Conservation (phyloP, 2,797 vertebrate genomes). For the Knipowitschia caucasica region DNA sequence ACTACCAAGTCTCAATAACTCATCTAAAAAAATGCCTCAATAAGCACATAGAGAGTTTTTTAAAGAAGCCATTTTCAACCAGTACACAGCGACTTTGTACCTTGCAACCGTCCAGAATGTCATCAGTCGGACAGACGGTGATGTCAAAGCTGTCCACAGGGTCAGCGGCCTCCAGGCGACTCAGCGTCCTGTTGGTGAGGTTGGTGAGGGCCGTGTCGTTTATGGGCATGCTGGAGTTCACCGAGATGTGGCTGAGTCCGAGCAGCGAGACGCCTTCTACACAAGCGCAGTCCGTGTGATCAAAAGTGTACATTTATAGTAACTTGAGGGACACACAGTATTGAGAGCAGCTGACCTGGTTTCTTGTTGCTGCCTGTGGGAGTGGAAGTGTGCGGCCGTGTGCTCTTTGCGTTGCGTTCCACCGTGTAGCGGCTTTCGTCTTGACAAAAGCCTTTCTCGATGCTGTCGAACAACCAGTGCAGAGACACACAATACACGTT, state of each 20-base stretch:
- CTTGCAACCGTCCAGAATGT: slow-evolving; percentile 92
- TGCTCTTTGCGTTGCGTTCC: slow-evolving; percentile 54
- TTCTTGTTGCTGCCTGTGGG: slow-evolving; percentile 76
- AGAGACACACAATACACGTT: slow-evolving; percentile 91
- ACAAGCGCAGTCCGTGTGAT: neutral
- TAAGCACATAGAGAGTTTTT: too few species aligned
- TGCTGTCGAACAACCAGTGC: slow-evolving; percentile 95
- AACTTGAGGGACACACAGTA: neutral
- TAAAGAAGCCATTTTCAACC: neutral
- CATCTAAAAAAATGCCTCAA: too few species aligned
- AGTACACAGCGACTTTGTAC: slow-evolving; percentile 62
- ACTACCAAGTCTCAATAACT: too few species aligned
- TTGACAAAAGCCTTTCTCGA: slow-evolving; percentile 93
- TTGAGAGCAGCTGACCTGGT: slow-evolving; percentile 68
- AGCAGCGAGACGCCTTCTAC: slow-evolving; percentile 74
- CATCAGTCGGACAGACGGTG: slow-evolving; percentile 82
- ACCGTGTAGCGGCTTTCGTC: slow-evolving; percentile 86
- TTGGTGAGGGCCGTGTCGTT: slow-evolving; percentile 84
- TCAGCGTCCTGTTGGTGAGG: slow-evolving; percentile 71
- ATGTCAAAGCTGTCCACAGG: slow-evolving; percentile 84
- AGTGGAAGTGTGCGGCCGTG: slow-evolving; percentile 84
- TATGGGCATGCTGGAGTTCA: slow-evolving; percentile 80
- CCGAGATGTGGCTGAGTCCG: slow-evolving; percentile 91
- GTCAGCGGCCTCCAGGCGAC: slow-evolving; percentile 79
- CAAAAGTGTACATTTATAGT: neutral